phyloP scores from a whole-genome alignment of 1,140 invertebrate genomes.

The Macrosteles quadrilineatus region DNA sequence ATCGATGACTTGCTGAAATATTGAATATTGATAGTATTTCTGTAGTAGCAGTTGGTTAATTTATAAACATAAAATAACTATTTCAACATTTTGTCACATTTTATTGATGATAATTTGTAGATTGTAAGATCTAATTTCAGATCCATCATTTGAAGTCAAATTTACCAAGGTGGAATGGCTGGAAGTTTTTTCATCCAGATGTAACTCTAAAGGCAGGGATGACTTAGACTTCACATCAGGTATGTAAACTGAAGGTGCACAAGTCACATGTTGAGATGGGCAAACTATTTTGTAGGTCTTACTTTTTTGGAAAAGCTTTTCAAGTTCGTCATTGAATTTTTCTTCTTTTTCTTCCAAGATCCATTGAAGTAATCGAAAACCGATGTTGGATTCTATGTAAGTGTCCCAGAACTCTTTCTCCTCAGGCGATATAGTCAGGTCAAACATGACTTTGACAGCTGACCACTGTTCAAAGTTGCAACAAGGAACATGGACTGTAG shows the following conservation, averaged over 20 bases:
- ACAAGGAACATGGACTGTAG: conserved; percentile 8
- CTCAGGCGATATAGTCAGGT: background rate
- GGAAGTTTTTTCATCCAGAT: background rate
- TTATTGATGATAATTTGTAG: too few species aligned
- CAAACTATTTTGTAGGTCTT: conserved; percentile 3
- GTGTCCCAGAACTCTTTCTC: conserved; percentile 23
- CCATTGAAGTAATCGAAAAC: conserved; percentile 10
- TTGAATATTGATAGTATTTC: too few species aligned
- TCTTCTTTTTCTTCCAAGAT: conserved; percentile 17
- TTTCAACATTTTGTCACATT: too few species aligned
- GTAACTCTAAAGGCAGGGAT: background rate
- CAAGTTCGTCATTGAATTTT: background rate
- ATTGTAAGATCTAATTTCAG: background rate
- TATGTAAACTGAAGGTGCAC: background rate
- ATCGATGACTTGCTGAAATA: too few species aligned
- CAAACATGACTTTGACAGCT: conserved; percentile 2
- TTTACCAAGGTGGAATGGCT: background rate
- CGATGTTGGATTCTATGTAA: conserved; percentile 14
- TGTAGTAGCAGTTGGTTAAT: too few species aligned
- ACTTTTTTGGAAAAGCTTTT: background rate
- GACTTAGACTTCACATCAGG: background rate
- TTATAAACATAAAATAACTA: too few species aligned
- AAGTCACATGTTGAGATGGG: background rate
- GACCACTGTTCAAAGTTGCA: conserved; percentile 6
- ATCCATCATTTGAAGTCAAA: background rate